Evolutionary conservation across 2,888 invertebrate species (phyloP), one percentile per base, ranked within the genome.

Genomic region (Colletes collaris): DNA sequence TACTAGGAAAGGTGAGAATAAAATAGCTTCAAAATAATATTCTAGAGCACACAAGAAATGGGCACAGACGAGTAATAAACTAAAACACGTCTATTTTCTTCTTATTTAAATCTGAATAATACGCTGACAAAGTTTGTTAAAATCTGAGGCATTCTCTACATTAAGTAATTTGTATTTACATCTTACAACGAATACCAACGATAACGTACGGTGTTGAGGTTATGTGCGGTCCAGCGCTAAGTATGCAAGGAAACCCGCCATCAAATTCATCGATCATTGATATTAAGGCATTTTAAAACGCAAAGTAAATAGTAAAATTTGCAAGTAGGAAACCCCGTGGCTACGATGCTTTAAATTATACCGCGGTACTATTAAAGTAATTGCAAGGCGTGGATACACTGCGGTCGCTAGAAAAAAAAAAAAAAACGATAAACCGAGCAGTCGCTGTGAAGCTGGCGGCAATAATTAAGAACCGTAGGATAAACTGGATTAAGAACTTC

Each of bases 391-490:
- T 40, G 19, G 35, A 46, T 35, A 6, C 13, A 11, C 19, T 13
- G 40, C 16, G 40, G 3, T 67, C 16, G 19, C 49, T 56, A 35
- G n/a, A 58, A 19, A 13, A 8, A 6, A 11, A 11, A 6, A 19
- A 56, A n/a, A n/a, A n/a, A n/a, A 19, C 1, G 11, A 19, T 58
- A 10, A 44, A 5, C 40, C 40, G 16, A 44, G 40, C 40, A 4
- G 58, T 4, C 2, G 37, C n/a, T 0, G 60, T 16, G 37, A 52
- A 69, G 11, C n/a, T 52, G n/a, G 40, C 16, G 19, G 60, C 35
- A 37, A 63, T 68, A 76, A 77, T 79, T 62, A 72, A 65, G 49
- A 78, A 78, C 19, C 44, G 3, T 13, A 13, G 35, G 50, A 65
- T 72, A 68, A 46, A 49, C 0, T 44, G 19, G 40, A 69, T 65